Conservation (phyloP, 2,888 invertebrate species). For the Aporophyla lueneburgensis region DNA sequence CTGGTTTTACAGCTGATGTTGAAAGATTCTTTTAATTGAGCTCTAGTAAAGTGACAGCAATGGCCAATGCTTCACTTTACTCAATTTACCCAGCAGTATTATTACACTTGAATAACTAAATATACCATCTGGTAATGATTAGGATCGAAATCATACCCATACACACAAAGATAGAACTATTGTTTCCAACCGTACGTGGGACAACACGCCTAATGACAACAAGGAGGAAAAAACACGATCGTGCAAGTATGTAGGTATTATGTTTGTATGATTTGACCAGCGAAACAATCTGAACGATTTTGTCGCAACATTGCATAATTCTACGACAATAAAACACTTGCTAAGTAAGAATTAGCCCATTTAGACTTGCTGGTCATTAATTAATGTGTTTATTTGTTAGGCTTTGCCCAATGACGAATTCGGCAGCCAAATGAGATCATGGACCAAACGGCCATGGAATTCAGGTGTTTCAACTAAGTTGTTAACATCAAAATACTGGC, state of each 20-base stretch:
- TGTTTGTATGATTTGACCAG: neutral
- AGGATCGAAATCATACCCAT: neutral
- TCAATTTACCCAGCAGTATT: neutral
- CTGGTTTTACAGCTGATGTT: neutral
- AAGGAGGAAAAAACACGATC: constrained; percentile 41
- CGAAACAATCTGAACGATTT: neutral
- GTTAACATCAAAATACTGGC: constrained; percentile 22
- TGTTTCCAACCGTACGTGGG: constrained; percentile 12
- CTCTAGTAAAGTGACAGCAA: neutral
- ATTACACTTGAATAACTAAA: neutral
- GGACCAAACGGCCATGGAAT: constrained; percentile 53
- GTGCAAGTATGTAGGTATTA: neutral
- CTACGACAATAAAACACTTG: neutral
- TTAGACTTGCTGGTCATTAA: constrained; percentile 13
- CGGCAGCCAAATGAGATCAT: constrained; percentile 66
- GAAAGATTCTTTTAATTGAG: neutral
- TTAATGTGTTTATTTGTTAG: constrained; percentile 32
- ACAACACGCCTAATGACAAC: constrained; percentile 47
- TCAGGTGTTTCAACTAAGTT: constrained; percentile 10
- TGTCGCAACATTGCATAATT: neutral
- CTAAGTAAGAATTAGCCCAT: neutral
- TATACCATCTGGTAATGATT: neutral
- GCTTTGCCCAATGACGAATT: constrained; percentile 62
- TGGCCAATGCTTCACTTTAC: no score
- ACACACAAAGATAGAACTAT: constrained; percentile 18